These are phyloP conservation scores for Adelognathus sp. DNA, from an alignment of 2,888 invertebrate species.

Conservation along the genomic window DNA sequence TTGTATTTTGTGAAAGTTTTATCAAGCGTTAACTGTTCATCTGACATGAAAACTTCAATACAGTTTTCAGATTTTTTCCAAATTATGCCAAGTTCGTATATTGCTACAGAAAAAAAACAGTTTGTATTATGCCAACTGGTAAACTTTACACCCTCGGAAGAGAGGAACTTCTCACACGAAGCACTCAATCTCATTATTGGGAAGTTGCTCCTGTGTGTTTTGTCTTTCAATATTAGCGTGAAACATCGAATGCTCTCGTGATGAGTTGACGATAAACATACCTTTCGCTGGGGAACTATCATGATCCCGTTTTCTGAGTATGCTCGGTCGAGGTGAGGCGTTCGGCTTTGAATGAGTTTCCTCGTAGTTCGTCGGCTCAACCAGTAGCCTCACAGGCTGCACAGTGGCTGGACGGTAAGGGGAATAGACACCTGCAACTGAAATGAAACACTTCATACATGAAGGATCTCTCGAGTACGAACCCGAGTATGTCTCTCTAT, in stretches of 20 bases:
- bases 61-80: too few relatives aligned
- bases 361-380: constrained; percentile 76
- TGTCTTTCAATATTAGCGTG: not conserved
- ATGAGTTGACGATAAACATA: constrained; percentile 49
- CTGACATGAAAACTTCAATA: too few relatives aligned
- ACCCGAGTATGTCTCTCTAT: too few relatives aligned
- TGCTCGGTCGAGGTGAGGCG: constrained; percentile 90
- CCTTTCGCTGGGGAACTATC: constrained; percentile 83
- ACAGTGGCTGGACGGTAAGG: constrained; percentile 76
- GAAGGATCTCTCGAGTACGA: too few relatives aligned
- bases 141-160: too few relatives aligned
- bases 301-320: constrained; percentile 93
- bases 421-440: constrained; percentile 71
- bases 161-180: too few relatives aligned
- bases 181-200: not conserved
- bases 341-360: constrained; percentile 80
- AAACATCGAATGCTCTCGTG: not conserved
- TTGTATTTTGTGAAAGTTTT: too few relatives aligned
- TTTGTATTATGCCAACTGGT: too few relatives aligned
- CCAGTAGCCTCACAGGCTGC: constrained; percentile 78
- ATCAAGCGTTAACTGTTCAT: too few relatives aligned
- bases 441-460: too few relatives aligned
- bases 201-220: not conserved
- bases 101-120: too few relatives aligned
- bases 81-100: too few relatives aligned